These are phyloP conservation scores for Siderastrea radians DNA, from an alignment of 92 coral and sea anemone species.

Conservation along the genomic window DNA sequence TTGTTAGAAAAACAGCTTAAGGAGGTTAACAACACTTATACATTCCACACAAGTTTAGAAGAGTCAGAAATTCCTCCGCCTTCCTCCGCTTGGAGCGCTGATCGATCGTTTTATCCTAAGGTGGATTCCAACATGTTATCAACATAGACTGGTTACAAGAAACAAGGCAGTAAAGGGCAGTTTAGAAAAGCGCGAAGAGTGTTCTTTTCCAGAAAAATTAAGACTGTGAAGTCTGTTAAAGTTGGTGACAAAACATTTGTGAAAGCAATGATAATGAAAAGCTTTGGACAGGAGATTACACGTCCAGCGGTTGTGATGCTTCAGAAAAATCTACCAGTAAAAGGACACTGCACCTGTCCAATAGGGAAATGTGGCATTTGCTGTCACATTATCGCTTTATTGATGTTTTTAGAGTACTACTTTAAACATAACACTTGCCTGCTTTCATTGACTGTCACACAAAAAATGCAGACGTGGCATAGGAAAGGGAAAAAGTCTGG, in stretches of 20 bases:
- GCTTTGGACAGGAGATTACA: conserved; percentile 32
- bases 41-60: conserved; percentile 41
- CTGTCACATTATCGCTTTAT: conserved; percentile 30
- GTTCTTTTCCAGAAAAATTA: conserved; percentile 23
- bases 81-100: conserved; percentile 38
- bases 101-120: conserved; percentile 42
- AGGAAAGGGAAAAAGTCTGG: conserved; percentile 34
- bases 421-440: conserved; percentile 38
- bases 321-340: conserved; percentile 32
- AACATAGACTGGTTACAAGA: conserved; percentile 35
- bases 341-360: conserved; percentile 46
- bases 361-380: conserved; percentile 45
- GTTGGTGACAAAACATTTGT: conserved; percentile 31
- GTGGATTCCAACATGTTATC: conserved; percentile 25
- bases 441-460: conserved; percentile 34
- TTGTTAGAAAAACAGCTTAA: conserved; percentile 39
- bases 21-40: conserved; percentile 20
- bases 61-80: conserved; percentile 37
- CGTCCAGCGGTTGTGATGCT: conserved; percentile 36
- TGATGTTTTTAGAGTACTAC: conserved; percentile 22
- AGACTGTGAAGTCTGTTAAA: conserved; percentile 26
- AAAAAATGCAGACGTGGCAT: conserved; percentile 58
- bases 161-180: conserved; percentile 44
- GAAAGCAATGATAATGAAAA: conserved; percentile 41
- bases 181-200: conserved; percentile 22